Conservation (phyloP, 2,113 vertebrate species). For the Petrocephalus zakoni region DNA sequence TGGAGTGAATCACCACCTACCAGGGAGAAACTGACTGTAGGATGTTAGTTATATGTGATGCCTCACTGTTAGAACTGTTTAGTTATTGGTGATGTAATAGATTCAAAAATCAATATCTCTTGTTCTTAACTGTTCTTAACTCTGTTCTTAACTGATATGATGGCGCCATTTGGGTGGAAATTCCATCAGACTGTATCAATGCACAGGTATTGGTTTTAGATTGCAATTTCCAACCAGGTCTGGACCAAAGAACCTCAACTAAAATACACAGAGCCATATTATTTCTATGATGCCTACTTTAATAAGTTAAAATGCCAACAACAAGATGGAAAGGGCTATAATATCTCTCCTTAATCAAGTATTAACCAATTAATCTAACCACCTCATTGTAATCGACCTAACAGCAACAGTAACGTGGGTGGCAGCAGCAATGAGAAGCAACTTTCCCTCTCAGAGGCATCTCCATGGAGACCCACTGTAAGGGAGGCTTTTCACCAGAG, state of each 20-base stretch:
- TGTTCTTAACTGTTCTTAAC: too few species aligned
- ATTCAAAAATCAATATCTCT: background rate
- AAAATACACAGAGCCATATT: background rate
- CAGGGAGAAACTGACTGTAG: background rate
- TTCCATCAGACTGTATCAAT: background rate
- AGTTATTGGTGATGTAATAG: background rate
- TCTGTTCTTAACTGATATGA: background rate
- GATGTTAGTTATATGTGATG: background rate
- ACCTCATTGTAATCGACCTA: background rate
- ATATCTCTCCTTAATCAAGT: background rate
- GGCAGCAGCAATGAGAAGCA: background rate
- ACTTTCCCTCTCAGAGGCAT: background rate
- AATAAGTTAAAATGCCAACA: background rate
- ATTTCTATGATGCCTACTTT: background rate
- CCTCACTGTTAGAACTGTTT: background rate
- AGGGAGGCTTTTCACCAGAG: background rate
- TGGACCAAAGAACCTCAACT: background rate
- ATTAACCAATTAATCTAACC: background rate
- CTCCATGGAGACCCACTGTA: background rate
- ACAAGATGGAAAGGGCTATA: background rate
- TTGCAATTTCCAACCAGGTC: background rate
- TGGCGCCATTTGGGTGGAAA: background rate
- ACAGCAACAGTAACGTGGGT: background rate
- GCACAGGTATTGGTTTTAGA: background rate
- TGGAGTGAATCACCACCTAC: background rate